phyloP scores from a whole-genome alignment of 2,888 invertebrate species.

The Adineta ricciae region DNA sequence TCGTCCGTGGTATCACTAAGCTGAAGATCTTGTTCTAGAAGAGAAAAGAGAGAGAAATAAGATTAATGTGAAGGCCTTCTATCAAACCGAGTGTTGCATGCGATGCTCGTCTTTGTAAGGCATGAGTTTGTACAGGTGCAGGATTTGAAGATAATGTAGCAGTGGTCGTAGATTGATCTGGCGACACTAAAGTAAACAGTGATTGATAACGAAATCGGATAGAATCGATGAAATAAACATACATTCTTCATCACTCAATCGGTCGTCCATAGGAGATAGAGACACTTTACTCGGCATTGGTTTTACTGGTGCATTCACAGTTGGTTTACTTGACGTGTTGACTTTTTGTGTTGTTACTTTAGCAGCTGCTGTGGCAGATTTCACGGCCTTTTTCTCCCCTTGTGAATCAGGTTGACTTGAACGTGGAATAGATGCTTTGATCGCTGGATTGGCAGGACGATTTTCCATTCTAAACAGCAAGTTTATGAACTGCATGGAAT shows the following conservation, averaged over 20 bases:
- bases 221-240: neutral
- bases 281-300: neutral
- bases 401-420: neutral
- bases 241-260: neutral
- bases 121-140: neutral
- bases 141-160: neutral
- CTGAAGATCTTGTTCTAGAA: conserved; percentile 7
- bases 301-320: neutral
- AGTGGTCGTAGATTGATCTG: neutral
- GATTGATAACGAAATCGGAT: neutral
- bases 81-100: neutral
- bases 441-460: neutral
- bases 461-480: neutral
- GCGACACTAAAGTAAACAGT: neutral
- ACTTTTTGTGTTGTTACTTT: neutral
- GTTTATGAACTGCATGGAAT: too few species aligned
- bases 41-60: neutral
- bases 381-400: neutral
- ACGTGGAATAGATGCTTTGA: neutral
- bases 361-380: neutral
- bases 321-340: neutral
- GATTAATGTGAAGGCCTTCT: too few species aligned
- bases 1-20: conserved; percentile 1
- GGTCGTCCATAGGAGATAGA: neutral
- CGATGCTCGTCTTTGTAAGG: neutral